Conservation (phyloP, 2,797 vertebrate genomes). For the Sphenopsis melanotis region DNA sequence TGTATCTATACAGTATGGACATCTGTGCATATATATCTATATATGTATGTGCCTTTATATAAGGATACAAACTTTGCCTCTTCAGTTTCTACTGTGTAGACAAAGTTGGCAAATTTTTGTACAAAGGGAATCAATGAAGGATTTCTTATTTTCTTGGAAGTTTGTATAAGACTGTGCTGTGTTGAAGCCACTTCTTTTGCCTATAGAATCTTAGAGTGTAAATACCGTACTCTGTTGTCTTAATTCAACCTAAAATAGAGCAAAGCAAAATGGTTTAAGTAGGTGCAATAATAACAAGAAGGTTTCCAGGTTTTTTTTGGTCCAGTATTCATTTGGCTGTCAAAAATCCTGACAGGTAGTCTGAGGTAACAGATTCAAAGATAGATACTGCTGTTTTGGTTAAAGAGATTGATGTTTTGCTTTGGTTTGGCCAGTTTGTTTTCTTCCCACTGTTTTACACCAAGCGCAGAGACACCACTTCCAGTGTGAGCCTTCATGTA, state of each 20-base stretch:
- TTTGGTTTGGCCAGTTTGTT: background rate
- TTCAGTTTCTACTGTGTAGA: slow-evolving; percentile 73
- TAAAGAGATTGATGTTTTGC: background rate
- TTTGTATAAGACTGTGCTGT: slow-evolving; percentile 49
- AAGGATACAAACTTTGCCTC: slow-evolving; percentile 63
- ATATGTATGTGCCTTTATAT: slow-evolving; percentile 43
- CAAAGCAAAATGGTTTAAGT: slow-evolving; percentile 1
- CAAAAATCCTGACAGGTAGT: background rate
- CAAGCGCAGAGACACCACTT: background rate
- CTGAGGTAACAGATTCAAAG: background rate
- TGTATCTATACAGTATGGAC: slow-evolving; percentile 22
- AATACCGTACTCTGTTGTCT: slow-evolving; percentile 64
- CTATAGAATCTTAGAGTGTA: slow-evolving; percentile 44
- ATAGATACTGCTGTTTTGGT: background rate
- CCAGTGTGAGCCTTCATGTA: background rate
- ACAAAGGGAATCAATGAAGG: slow-evolving; percentile 70
- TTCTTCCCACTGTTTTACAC: background rate
- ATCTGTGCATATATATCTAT: slow-evolving; percentile 25
- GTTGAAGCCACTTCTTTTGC: slow-evolving; percentile 52
- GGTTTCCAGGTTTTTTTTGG: background rate
- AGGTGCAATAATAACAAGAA: slow-evolving; percentile 20
- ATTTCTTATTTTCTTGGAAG: slow-evolving; percentile 59
- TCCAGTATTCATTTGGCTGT: background rate
- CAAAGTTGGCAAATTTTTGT: slow-evolving; percentile 68
- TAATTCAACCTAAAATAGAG: slow-evolving; percentile 32